Evolutionary conservation across 2,113 vertebrate species (phyloP).

Genomic region (Cyanoderma ruficeps): DNA sequence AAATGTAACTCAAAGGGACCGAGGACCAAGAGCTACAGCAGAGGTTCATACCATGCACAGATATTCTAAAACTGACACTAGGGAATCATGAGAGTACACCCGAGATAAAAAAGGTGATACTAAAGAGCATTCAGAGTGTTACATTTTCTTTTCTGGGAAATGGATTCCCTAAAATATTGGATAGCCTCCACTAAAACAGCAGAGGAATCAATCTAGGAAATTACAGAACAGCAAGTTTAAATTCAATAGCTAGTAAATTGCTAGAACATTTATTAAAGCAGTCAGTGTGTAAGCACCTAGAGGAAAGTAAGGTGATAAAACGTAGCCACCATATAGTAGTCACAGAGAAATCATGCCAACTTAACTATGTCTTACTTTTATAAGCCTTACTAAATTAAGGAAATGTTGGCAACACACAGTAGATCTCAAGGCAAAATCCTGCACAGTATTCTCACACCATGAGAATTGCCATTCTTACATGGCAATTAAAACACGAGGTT

Average conservation of each 20-base stretch:
- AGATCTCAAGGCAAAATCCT: background rate
- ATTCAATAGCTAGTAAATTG: constrained; percentile 47
- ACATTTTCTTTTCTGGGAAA: background rate
- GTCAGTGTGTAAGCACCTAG: constrained; percentile 18
- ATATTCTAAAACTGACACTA: background rate
- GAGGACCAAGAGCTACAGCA: background rate
- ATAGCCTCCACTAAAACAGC: constrained; percentile 3
- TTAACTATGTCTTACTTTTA: constrained; percentile 46
- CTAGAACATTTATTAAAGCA: constrained; percentile 53
- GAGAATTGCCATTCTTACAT: background rate
- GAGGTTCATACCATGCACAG: background rate
- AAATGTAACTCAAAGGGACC: background rate
- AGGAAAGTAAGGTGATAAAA: constrained; percentile 54
- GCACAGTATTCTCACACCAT: background rate
- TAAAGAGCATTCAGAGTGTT: background rate
- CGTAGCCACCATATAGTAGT: background rate
- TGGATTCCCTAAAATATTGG: constrained; percentile 4
- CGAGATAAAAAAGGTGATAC: background rate
- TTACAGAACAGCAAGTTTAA: constrained; percentile 51
- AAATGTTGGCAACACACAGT: background rate
- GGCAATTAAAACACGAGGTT: background rate
- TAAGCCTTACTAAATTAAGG: constrained; percentile 30
- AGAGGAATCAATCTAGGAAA: constrained; percentile 42
- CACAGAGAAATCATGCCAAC: constrained; percentile 33
- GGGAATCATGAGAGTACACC: background rate